Conservation (phyloP, 2,888 invertebrate genomes). For the Drosophila pseudotakahashii region DNA sequence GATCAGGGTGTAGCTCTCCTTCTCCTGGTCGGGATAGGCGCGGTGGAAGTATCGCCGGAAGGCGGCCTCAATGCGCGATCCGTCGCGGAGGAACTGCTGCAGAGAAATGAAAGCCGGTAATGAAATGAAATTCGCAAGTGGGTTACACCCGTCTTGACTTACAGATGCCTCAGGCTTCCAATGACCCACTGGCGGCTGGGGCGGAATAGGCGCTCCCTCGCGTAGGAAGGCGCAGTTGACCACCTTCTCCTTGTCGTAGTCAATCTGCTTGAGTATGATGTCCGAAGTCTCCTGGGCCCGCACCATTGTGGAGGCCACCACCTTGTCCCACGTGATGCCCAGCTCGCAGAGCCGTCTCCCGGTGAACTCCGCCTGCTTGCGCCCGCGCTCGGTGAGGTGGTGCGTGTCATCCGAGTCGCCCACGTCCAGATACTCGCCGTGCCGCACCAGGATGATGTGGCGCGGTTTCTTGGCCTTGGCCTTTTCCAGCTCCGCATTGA, state of each 20-base stretch:
- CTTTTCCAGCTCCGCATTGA: slow-evolving; percentile 88
- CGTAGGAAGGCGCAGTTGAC: slow-evolving; percentile 90
- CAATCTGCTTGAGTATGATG: slow-evolving; percentile 90
- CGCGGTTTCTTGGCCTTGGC: slow-evolving; percentile 86
- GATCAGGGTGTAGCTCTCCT: slow-evolving; percentile 94
- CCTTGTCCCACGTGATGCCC: slow-evolving; percentile 90
- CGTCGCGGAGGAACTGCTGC: slow-evolving; percentile 96
- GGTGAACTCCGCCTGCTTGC: slow-evolving; percentile 92
- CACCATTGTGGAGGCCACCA: slow-evolving; percentile 96
- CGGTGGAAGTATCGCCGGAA: slow-evolving; percentile 97
- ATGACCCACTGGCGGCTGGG: slow-evolving; percentile 94
- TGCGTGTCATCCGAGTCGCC: slow-evolving; percentile 90
- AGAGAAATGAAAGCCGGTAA: slow-evolving; percentile 35
- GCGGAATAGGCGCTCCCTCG: slow-evolving; percentile 97
- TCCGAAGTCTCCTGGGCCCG: slow-evolving; percentile 96
- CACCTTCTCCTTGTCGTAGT: slow-evolving; percentile 86
- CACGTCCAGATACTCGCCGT: slow-evolving; percentile 95
- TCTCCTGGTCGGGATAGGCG: slow-evolving; percentile 91
- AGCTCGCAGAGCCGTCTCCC: slow-evolving; percentile 92
- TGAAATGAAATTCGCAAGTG: too few relatives aligned
- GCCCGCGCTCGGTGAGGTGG: slow-evolving; percentile 92
- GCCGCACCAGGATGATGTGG: slow-evolving; percentile 95
- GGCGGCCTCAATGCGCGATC: slow-evolving; percentile 97
- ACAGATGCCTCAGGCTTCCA: slow-evolving; percentile 94
- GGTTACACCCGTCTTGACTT: slow-evolving; percentile 71